Base-by-base conservation (phyloP, 1,140 invertebrate genomes). In the Agrypnia vestita region DNA sequence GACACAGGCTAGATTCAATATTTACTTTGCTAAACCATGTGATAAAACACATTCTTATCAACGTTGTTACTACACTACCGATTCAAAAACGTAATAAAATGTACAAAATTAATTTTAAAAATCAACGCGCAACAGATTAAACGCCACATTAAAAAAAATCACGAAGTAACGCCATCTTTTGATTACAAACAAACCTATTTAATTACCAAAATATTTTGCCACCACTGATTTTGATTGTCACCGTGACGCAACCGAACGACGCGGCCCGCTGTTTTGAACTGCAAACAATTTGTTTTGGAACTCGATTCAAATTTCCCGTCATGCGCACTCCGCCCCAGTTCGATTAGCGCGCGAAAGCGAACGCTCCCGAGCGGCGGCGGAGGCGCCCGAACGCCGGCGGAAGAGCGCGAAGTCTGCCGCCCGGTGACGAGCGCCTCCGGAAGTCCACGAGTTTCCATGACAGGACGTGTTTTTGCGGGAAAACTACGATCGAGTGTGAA, bases 221-320 rank as follows among this genome's bases (percentile, higher is more conserved):
- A 49, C 11, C 11, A 51, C 49, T 51, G 49, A 13, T 51, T 51
- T 51, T 12, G 49, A 51, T 13, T 13, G 13, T 13, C 61, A 64
- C 61, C n/a, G 21, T 64, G 61, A 64, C 61, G 35, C 49, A 4
- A 64, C 61, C 61, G 10, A 4, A 12, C 76, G 13, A 71, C 61
- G 73, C 73, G 61, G 35, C 62, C 19, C 62, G 13, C 25, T 78
- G 12, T 71, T 78, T 69, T 78, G 76, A 78, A 78, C 76, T 78
- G 76, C 17, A 43, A 77, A 64, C 59, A 78, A 51, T 35, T 69
- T 69, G 61, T 61, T 78, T 78, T 78, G 44, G 76, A 46, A 55
- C 62, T 47, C 76, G 49, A 19, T 78, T 78, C 76, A 69, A 78
- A 78, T 78, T 43, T 69, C 21, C 25, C 46, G 76, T 19, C 76